These are phyloP conservation scores for Tribolium madens DNA, from an alignment of 1,140 invertebrate genomes.

Conservation along the genomic window DNA sequence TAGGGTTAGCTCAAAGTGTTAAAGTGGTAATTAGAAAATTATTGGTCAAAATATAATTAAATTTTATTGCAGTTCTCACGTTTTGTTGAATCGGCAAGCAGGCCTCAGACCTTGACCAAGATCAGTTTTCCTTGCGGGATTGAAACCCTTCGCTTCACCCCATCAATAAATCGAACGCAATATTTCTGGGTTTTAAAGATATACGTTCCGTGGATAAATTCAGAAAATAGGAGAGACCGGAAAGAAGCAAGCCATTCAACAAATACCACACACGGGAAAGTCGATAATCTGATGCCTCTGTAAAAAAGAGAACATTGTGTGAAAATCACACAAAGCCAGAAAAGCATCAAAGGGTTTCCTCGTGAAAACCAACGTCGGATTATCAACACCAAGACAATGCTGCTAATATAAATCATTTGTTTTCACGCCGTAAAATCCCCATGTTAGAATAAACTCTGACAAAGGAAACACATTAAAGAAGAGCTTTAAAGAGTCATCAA, in stretches of 20 bases:
- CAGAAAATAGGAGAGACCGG: conserved; percentile 24
- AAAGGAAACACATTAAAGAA: conserved; percentile 30
- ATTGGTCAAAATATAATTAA: background rate
- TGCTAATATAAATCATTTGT: conserved; percentile 25
- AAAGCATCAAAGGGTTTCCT: conserved; percentile 37
- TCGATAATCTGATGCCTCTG: conserved; percentile 24
- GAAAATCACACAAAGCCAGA: conserved; percentile 31
- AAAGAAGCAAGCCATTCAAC: conserved; percentile 22
- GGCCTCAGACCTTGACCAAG: background rate
- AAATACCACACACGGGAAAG: conserved; percentile 5
- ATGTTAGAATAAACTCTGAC: conserved; percentile 19
- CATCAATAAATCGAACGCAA: conserved; percentile 37
- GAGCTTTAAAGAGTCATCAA: background rate
- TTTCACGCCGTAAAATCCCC: conserved; percentile 24
- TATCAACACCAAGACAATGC: conserved; percentile 33
- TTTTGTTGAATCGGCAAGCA: conserved; percentile 13
- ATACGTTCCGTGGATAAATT: conserved; percentile 17
- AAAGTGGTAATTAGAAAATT: background rate
- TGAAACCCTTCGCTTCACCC: background rate
- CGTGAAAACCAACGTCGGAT: conserved; percentile 18
- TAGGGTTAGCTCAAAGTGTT: background rate
- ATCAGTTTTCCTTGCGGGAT: conserved; percentile 9
- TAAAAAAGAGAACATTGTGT: conserved; percentile 27
- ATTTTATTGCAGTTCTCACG: background rate
- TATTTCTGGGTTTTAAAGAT: conserved; percentile 26